Conservation (phyloP, 2,113 vertebrate species). For the Phodopus roborovskii region DNA sequence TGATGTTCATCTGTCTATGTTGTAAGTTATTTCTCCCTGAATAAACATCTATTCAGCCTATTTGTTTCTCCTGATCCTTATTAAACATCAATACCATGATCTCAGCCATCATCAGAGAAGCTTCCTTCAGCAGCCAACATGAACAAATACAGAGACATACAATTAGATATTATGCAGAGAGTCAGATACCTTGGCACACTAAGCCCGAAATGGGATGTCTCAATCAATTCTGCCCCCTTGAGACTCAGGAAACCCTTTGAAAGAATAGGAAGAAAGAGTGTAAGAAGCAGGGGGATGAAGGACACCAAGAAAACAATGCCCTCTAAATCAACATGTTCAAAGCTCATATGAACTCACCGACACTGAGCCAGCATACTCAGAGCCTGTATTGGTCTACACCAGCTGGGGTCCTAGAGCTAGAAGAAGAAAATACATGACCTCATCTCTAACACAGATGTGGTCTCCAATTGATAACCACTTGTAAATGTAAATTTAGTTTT, state of each 20-base stretch:
- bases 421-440: not conserved
- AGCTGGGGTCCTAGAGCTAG: not conserved
- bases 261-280: not conserved
- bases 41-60: no score
- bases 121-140: not conserved
- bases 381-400: not conserved
- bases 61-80: no score
- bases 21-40: no score
- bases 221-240: not conserved
- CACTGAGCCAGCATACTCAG: not conserved
- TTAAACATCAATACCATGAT: no score
- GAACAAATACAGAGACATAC: not conserved
- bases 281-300: not conserved
- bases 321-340: not conserved
- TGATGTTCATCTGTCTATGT: no score
- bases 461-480: not conserved
- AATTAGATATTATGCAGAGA: not conserved
- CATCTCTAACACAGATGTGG: not conserved
- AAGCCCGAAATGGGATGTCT: not conserved
- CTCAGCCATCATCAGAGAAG: not conserved
- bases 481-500: not conserved
- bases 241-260: not conserved
- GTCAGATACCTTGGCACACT: not conserved
- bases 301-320: not conserved
- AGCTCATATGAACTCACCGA: not conserved